A percentile compares a stretch with the other conserved stretches of the same genome.
Conservation (phyloP, 2,113 vertebrate genomes). For the Pandion haliaetus region DNA sequence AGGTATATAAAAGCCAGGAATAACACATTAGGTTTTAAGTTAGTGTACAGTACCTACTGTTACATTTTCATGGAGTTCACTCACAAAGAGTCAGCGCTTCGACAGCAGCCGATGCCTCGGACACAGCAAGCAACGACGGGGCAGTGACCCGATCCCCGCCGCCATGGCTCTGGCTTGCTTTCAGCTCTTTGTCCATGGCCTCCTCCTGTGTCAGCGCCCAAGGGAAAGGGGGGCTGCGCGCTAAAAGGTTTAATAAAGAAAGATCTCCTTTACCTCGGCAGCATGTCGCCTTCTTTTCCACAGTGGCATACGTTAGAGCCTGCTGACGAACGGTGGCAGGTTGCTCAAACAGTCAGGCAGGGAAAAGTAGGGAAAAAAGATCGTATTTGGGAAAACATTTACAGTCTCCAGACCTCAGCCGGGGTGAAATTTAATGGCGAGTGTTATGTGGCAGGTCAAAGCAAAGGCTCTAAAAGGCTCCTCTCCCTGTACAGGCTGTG, state of each 20-base stretch:
- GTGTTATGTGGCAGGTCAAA: neutral
- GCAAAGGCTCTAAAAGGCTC: neutral
- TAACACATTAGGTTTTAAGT: slow-evolving; percentile 42
- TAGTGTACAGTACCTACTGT: neutral
- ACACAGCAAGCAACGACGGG: rapidly evolving
- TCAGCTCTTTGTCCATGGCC: neutral
- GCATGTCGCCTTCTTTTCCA: rapidly evolving
- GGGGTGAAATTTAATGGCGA: neutral
- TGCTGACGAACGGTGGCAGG: neutral
- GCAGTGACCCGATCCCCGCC: neutral
- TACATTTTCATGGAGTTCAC: neutral
- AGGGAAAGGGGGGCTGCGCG: neutral
- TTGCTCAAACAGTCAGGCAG: neutral
- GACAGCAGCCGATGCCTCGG: neutral
- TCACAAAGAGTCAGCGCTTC: neutral
- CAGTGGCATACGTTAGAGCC: neutral
- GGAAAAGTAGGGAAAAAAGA: neutral
- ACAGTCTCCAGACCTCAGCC: neutral
- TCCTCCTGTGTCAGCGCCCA: neutral
- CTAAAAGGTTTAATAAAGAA: neutral
- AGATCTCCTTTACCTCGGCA: neutral
- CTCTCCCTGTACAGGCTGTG: neutral
- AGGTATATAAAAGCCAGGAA: slow-evolving; percentile 64
- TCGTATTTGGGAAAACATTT: neutral
- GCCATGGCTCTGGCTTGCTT: neutral